These are phyloP conservation scores for Perdita meconis DNA, from an alignment of 2,888 invertebrate species.

Conservation along the genomic window DNA sequence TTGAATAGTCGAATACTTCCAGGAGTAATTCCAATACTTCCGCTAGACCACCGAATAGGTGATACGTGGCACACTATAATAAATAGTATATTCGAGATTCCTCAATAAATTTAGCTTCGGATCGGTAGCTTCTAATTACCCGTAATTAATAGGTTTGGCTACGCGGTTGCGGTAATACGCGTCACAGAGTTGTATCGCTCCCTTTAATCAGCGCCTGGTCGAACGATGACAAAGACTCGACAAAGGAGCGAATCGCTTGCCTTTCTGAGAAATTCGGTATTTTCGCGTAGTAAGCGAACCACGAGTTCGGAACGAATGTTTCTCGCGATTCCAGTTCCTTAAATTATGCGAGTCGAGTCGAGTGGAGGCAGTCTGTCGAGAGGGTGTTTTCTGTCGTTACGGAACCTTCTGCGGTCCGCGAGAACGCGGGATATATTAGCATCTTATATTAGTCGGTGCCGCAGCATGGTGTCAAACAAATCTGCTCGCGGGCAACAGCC, in stretches of 20 bases:
- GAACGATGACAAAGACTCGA: too few relatives aligned
- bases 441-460: slow-evolving; percentile 79
- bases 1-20: too few relatives aligned
- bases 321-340: background rate
- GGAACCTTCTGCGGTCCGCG: slow-evolving; percentile 19
- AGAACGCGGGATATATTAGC: slow-evolving; percentile 72
- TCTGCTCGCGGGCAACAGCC: slow-evolving; percentile 70
- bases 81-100: too few relatives aligned
- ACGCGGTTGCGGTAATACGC: too few relatives aligned
- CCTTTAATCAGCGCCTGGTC: too few relatives aligned
- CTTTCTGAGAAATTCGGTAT: slow-evolving; percentile 14
- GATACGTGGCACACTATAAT: too few relatives aligned
- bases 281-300: slow-evolving; percentile 8
- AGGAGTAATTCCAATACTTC: too few relatives aligned
- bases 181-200: too few relatives aligned
- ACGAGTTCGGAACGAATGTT: slow-evolving; percentile 13
- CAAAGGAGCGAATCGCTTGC: background rate
- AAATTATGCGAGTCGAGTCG: slow-evolving; percentile 14
- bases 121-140: too few relatives aligned
- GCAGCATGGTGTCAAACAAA: slow-evolving; percentile 78
- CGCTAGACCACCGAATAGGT: too few relatives aligned
- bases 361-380: background rate
- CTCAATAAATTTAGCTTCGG: too few relatives aligned
- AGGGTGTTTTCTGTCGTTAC: slow-evolving; percentile 24
- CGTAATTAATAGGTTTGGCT: too few relatives aligned